These are phyloP conservation scores for Smithornis capensis DNA, from an alignment of 2,113 vertebrate genomes.

Conservation along the genomic window DNA sequence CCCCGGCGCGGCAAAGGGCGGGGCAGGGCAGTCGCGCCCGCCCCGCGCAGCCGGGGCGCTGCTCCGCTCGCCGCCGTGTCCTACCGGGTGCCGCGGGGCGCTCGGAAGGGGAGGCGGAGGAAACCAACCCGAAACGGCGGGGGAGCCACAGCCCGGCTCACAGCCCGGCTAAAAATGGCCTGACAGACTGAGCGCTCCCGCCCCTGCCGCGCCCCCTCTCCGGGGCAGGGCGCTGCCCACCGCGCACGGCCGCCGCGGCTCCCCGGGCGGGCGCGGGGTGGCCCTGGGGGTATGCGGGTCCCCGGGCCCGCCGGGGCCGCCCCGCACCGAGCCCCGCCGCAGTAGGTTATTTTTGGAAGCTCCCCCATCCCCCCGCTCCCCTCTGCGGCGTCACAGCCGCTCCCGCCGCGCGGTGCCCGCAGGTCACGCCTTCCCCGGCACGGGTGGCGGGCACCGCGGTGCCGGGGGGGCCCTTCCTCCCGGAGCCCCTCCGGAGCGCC, in stretches of 20 bases:
- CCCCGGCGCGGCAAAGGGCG: background rate
- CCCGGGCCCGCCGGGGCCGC: background rate
- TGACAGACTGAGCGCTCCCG: background rate
- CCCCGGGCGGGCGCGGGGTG: background rate
- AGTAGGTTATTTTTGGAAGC: background rate
- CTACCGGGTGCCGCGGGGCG: too few relatives aligned
- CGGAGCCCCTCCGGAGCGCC: background rate
- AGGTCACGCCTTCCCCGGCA: background rate
- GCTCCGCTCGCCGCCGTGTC: background rate
- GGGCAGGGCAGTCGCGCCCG: background rate
- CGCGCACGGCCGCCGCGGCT: background rate
- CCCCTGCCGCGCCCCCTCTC: constrained; percentile 7
- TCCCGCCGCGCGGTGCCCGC: background rate
- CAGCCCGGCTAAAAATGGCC: background rate
- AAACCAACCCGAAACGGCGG: background rate
- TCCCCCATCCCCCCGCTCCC: background rate
- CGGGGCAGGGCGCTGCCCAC: background rate
- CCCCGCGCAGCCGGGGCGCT: background rate
- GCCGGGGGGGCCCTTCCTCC: background rate
- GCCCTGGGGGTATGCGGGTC: background rate
- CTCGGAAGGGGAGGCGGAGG: background rate
- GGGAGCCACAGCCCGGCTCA: background rate
- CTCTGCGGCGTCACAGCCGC: background rate
- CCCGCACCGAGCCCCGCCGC: background rate
- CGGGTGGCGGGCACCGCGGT: background rate